phyloP scores from a whole-genome alignment of 1,140 invertebrate species.

The Dryas iulia region DNA sequence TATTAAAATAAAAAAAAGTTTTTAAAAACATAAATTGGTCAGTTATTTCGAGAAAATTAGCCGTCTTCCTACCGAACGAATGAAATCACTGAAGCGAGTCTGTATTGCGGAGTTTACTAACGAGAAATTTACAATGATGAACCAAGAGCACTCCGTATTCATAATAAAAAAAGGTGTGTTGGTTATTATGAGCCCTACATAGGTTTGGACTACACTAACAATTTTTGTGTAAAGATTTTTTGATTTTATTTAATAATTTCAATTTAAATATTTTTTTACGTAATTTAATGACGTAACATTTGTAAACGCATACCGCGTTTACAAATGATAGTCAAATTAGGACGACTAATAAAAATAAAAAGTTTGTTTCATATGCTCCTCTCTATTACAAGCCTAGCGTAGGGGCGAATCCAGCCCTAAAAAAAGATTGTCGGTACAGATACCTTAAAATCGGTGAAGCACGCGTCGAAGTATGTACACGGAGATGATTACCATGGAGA shows the following conservation, averaged over 20 bases:
- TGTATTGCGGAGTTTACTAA: constrained; percentile 69
- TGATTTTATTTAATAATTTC: neutral
- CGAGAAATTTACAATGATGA: constrained; percentile 69
- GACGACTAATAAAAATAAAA: no score
- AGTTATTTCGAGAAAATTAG: constrained; percentile 60
- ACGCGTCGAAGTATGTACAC: no score
- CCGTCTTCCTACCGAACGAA: constrained; percentile 53
- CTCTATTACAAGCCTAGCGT: no score
- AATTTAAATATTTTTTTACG: no score
- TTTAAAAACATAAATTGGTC: constrained; percentile 45
- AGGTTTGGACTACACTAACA: neutral
- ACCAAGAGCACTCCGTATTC: constrained; percentile 54
- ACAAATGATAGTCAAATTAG: no score
- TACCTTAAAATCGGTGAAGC: no score
- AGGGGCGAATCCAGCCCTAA: no score
- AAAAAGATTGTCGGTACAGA: no score
- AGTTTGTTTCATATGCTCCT: no score
- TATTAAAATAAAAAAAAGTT: constrained; percentile 13
- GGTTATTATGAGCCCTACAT: constrained; percentile 29
- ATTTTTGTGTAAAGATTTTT: neutral
- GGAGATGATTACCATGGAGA: no score
- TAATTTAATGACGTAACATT: no score
- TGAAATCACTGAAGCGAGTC: constrained; percentile 60
- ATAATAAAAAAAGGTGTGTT: constrained; percentile 46
- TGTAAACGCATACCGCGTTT: no score